Evolutionary conservation across 1,140 invertebrate genomes (phyloP).

Genomic region (Holcopasites calliopsidis): DNA sequence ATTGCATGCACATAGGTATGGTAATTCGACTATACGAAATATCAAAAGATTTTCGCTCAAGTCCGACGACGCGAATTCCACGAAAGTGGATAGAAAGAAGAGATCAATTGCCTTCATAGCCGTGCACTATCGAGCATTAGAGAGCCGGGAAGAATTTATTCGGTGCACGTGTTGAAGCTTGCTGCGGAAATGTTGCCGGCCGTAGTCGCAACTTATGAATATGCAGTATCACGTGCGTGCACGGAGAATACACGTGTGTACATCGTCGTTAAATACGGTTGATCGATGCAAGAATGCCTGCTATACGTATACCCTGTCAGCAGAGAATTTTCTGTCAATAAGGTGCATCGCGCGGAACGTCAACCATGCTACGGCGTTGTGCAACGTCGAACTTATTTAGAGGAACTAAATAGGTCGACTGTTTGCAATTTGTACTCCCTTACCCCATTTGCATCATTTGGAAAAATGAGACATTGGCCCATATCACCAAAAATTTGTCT

Average conservation of each 20-base stretch:
- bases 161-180: constrained; percentile 50
- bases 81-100: not conserved
- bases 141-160: constrained; percentile 53
- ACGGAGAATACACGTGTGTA: constrained; percentile 26
- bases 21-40: no score
- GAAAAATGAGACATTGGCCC: no score
- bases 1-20: no score
- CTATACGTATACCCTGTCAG: constrained; percentile 31
- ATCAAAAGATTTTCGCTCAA: not conserved
- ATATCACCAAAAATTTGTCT: no score
- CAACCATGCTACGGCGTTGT: not conserved
- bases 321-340: constrained; percentile 28
- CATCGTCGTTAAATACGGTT: constrained; percentile 28
- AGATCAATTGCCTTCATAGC: constrained; percentile 15
- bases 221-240: constrained; percentile 46
- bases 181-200: constrained; percentile 47
- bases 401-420: no score
- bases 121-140: constrained; percentile 9
- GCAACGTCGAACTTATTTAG: not conserved
- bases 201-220: constrained; percentile 53
- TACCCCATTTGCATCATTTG: no score
- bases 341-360: constrained; percentile 3
- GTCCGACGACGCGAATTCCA: not conserved
- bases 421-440: no score
- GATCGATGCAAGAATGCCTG: constrained; percentile 31